Evolutionary conservation across 2,888 invertebrate species (phyloP).

Genomic region (Poecilus cupreus): DNA sequence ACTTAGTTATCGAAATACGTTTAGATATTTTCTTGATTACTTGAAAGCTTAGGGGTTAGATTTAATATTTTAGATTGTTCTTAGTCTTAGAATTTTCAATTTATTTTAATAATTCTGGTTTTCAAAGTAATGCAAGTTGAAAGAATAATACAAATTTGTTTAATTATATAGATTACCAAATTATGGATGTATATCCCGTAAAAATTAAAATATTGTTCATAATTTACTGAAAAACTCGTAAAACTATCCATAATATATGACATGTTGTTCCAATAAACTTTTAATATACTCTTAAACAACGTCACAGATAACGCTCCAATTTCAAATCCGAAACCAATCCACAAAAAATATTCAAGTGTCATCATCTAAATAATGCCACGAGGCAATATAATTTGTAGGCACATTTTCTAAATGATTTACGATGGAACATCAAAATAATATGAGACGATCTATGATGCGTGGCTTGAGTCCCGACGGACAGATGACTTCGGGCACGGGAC

Average conservation of each 20-base stretch:
- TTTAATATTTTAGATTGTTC: too few species aligned
- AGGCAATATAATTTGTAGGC: constrained; percentile 42
- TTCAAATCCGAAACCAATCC: not conserved
- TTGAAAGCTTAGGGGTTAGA: too few species aligned
- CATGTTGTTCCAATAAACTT: not conserved
- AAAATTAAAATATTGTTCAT: too few species aligned
- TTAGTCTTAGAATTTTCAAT: too few species aligned
- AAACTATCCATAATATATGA: not conserved
- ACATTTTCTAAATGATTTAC: constrained; percentile 43
- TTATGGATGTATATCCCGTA: too few species aligned
- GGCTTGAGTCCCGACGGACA: not conserved
- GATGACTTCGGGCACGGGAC: constrained; percentile 5
- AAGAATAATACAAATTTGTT: too few species aligned
- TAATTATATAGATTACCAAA: too few species aligned
- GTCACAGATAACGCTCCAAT: not conserved
- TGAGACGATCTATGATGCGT: not conserved
- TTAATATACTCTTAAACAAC: not conserved
- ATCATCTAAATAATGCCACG: not conserved
- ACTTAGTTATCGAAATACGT: too few species aligned
- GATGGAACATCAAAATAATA: constrained; percentile 49
- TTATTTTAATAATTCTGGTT: too few species aligned
- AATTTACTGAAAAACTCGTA: not conserved
- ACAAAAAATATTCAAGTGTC: not conserved
- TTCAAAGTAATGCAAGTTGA: too few species aligned
- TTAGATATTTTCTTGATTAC: too few species aligned